These are phyloP conservation scores for Lagodon rhomboides DNA, from an alignment of 2,797 vertebrate species.

Conservation along the genomic window DNA sequence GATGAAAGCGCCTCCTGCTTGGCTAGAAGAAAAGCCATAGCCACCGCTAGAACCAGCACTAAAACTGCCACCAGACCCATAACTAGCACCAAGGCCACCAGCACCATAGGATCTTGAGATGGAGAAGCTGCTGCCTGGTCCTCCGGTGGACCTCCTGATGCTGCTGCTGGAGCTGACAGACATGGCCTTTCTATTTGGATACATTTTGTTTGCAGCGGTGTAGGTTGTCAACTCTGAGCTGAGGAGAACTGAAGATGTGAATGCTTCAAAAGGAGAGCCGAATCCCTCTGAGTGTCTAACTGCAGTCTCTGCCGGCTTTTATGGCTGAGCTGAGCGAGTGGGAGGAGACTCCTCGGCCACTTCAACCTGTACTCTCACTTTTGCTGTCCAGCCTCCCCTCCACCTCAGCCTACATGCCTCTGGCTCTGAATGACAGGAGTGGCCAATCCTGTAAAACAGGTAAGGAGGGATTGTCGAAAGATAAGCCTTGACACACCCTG, in stretches of 20 bases:
- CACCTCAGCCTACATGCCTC: conserved; percentile 39
- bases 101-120: background rate
- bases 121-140: conserved; percentile 22
- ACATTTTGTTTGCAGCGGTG: conserved; percentile 17
- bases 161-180: conserved; percentile 5
- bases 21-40: background rate
- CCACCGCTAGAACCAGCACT: background rate
- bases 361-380: conserved; percentile 74
- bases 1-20: background rate
- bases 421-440: conserved; percentile 67
- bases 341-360: conserved; percentile 56
- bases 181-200: conserved; percentile 7
- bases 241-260: conserved; percentile 63
- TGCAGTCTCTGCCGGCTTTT: conserved; percentile 67
- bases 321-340: conserved; percentile 50
- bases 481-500: conserved; percentile 82
- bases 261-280: conserved; percentile 85
- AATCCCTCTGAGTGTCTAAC: conserved; percentile 84
- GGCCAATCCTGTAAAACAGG: conserved; percentile 84
- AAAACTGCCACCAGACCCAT: background rate
- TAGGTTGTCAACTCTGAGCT: conserved; percentile 40
- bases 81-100: background rate
- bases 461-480: conserved; percentile 77
- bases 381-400: conserved; percentile 41
- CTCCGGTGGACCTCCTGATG: conserved; percentile 21